These are phyloP conservation scores for Philopedon plagiatum DNA, from an alignment of 2,888 invertebrate species.

Conservation along the genomic window DNA sequence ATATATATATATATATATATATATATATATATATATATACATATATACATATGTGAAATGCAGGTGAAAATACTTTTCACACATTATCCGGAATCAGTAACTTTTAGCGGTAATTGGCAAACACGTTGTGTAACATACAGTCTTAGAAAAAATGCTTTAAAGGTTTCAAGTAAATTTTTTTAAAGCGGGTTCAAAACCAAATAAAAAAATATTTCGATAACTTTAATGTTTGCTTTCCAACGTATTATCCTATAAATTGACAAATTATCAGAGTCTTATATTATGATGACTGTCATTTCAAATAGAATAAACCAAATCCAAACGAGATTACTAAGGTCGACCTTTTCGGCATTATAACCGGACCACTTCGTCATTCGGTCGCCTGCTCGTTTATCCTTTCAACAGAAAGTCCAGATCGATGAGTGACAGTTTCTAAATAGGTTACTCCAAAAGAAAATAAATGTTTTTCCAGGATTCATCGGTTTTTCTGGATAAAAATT, in stretches of 20 bases:
- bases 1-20: too few species aligned
- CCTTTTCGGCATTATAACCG: conserved; percentile 41
- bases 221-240: background rate
- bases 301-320: conserved; percentile 40
- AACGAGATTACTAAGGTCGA: conserved; percentile 42
- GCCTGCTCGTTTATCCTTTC: conserved; percentile 38
- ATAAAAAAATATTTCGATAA: too few species aligned
- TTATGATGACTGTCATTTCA: conserved; percentile 42
- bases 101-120: too few species aligned
- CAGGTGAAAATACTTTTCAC: too few species aligned
- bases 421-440: conserved; percentile 42
- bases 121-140: too few species aligned
- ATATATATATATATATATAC: too few species aligned
- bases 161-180: too few species aligned
- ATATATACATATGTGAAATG: too few species aligned
- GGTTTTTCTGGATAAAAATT: conserved; percentile 21
- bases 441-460: conserved; percentile 35
- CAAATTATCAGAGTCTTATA: background rate
- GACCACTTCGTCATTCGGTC: conserved; percentile 46
- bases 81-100: too few species aligned
- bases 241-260: background rate
- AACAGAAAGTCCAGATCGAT: conserved; percentile 35
- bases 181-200: background rate
- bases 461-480: conserved; percentile 22
- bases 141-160: too few species aligned